A percentile compares a stretch with the other conserved stretches of the same genome.
Evolutionary conservation across 2,888 invertebrate species (phyloP).

Genomic region (Tachina lurida): DNA sequence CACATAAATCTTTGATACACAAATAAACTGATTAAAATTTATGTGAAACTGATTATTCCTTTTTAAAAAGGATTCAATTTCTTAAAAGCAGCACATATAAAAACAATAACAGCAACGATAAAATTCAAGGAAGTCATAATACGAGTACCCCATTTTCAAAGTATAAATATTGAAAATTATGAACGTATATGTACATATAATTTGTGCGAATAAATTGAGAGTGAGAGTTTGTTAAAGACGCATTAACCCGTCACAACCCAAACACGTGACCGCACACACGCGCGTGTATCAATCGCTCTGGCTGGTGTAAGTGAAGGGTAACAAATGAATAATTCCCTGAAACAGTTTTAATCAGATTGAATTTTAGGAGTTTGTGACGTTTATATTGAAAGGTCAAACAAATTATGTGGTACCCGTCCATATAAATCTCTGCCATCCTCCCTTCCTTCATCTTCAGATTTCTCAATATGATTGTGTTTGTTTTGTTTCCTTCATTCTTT

Average conservation of each 20-base stretch:
- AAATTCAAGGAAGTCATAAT: neutral
- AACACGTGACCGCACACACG: constrained; percentile 73
- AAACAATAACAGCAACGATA: constrained; percentile 13
- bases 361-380: constrained; percentile 60
- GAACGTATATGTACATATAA: constrained; percentile 30
- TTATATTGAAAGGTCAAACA: constrained; percentile 80
- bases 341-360: constrained; percentile 62
- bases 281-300: constrained; percentile 59
- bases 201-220: neutral
- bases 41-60: constrained; percentile 79
- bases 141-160: constrained; percentile 7
- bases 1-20: constrained; percentile 78
- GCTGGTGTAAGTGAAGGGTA: neutral
- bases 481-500: neutral
- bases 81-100: constrained; percentile 51
- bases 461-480: neutral
- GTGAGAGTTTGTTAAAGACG: constrained; percentile 13
- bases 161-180: constrained; percentile 51
- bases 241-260: constrained; percentile 34
- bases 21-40: constrained; percentile 78
- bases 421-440: neutral
- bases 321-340: neutral
- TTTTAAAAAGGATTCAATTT: constrained; percentile 71
- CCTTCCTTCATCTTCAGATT: neutral
- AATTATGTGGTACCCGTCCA: constrained; percentile 73